Evolutionary conservation across 1,140 invertebrate genomes (phyloP).

Genomic region (Leguminivora glycinivorella): DNA sequence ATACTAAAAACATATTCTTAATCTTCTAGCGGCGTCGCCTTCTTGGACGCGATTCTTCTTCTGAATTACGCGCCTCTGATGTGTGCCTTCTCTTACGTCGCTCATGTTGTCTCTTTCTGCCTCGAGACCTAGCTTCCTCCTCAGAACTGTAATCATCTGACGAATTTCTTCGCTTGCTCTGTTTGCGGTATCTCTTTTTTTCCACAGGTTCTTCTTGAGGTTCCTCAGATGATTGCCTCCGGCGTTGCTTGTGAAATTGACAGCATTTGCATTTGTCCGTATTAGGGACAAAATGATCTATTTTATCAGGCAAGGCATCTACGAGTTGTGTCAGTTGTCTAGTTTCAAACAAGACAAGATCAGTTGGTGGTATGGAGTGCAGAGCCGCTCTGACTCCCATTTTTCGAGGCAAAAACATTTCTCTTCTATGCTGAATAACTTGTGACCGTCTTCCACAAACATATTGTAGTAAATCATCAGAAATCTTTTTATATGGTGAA

Average conservation of each 20-base stretch:
- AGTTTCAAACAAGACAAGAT: neutral
- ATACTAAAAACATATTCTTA: neutral
- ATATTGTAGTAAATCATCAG: constrained; percentile 22
- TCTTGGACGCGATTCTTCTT: neutral
- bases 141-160: neutral
- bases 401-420: constrained; percentile 6
- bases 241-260: neutral
- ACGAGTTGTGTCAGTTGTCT: neutral
- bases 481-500: constrained; percentile 15
- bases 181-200: neutral
- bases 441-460: constrained; percentile 10
- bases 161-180: neutral
- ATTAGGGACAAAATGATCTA: constrained; percentile 5
- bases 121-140: neutral
- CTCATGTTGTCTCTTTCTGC: neutral
- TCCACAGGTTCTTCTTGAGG: neutral
- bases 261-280: constrained; percentile 5
- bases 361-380: constrained; percentile 8
- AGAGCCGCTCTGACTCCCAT: neutral
- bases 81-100: neutral
- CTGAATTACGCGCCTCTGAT: neutral
- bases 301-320: constrained; percentile 8
- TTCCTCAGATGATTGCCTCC: neutral
- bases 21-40: neutral
- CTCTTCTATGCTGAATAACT: constrained; percentile 17